Base-by-base conservation (phyloP, 2,797 vertebrate species). In the Sebastes flavidus region DNA sequence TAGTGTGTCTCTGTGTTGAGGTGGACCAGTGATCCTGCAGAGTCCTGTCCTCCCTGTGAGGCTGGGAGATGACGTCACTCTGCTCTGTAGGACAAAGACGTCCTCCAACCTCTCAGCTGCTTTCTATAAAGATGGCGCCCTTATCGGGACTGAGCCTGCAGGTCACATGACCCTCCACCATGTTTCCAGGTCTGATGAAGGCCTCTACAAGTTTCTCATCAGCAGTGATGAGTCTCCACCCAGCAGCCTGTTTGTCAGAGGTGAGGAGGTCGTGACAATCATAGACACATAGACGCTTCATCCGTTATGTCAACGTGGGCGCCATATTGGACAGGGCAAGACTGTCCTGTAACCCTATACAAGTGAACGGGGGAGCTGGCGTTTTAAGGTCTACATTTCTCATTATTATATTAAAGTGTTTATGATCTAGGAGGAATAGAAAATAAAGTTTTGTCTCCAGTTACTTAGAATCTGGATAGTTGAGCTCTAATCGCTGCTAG, bases 81-180 rank as follows among this genome's bases (percentile, higher is more conserved):
- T 81, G 61, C 1, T 0, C 46, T 85, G 83, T 52, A 14, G 10
- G 34, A 5, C 38, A 1, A 42, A 8, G 32, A 14, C 1, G 0
- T 1, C 29, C 52, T 20, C 38, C 38, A 2, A 8, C n/a, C 56
- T 20, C 27, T 2, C 62, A 1, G 76, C 76, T 16, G 13, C 0
- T 22, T 85, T 82, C 79, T 76, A 69, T 58, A 78, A 72, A 60
- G 49, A 76, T 4, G 81, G 55, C 30, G 27, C 6, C 25, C 9
- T 18, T 11, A 18, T 81, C 38, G 1, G 36, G 25, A 52, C 18
- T 0, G 62, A 46, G n/a, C 14, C 32, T 1, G 1, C 6, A 11
- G 75, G 56, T 65, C 20, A 36, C 27, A 49, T 74, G 36, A 81
- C 34, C 54, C 32, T 78, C 29, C 36, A 36, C 6, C 2, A 14